These are phyloP conservation scores for Beaufortia kweichowensis DNA, from an alignment of 2,113 vertebrate species.

Conservation along the genomic window DNA sequence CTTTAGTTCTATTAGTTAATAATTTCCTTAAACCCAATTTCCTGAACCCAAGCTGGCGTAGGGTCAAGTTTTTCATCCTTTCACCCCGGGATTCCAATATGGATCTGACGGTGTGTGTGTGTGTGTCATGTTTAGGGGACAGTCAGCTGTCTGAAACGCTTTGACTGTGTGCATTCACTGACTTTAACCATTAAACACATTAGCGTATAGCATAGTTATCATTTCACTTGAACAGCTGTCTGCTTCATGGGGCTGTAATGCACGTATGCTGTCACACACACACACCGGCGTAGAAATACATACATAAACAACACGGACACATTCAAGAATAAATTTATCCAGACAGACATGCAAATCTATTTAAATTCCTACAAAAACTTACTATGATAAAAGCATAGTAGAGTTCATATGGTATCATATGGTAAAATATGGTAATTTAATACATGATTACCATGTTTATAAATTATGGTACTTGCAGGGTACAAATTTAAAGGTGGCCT, in stretches of 20 bases:
- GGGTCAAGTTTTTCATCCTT: background rate
- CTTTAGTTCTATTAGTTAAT: too few species aligned
- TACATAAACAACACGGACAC: constrained; percentile 1
- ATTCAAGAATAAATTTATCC: constrained; percentile 1
- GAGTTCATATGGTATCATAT: too few species aligned
- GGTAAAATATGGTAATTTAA: too few species aligned
- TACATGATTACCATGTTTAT: too few species aligned
- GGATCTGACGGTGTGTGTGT: constrained; percentile 7
- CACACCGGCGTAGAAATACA: background rate
- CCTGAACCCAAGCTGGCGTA: background rate
- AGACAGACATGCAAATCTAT: constrained; percentile 9
- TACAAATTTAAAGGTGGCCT: too few species aligned
- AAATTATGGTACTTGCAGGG: too few species aligned
- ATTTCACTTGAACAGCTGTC: constrained; percentile 53
- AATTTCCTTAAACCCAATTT: background rate
- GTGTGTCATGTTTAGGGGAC: constrained; percentile 41
- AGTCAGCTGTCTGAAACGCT: constrained; percentile 35
- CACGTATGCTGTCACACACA: constrained; percentile 4
- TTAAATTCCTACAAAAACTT: too few species aligned
- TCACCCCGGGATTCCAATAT: background rate
- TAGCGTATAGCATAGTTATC: constrained; percentile 49
- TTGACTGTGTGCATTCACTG: constrained; percentile 5
- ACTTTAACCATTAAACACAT: constrained; percentile 46
- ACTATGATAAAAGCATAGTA: too few species aligned
- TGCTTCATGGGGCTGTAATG: constrained; percentile 14